phyloP scores from a whole-genome alignment of 2,113 vertebrate species.

The Oceanites oceanicus region DNA sequence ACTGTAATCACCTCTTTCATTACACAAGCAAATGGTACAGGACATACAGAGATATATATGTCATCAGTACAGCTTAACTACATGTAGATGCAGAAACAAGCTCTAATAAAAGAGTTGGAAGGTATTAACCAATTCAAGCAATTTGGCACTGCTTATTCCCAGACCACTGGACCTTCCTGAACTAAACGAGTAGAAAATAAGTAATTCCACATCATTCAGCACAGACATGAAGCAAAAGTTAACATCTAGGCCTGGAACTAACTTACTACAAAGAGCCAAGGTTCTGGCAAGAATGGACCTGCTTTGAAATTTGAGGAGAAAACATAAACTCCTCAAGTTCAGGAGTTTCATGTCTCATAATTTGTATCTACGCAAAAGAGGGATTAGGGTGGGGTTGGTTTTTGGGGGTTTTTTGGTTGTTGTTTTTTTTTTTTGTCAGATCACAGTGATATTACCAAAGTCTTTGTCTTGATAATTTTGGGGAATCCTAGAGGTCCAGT shows the following conservation, averaged over 20 bases:
- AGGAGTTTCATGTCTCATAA: neutral
- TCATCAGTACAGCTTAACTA: neutral
- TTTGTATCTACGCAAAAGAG: neutral
- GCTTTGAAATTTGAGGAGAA: neutral
- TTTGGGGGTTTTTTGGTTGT: rapidly evolving
- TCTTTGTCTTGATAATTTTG: neutral
- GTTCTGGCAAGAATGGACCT: neutral
- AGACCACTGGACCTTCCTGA: neutral
- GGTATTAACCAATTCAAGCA: neutral
- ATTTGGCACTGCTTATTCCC: neutral
- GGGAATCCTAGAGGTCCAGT: neutral
- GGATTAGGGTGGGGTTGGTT: rapidly evolving
- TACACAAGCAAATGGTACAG: neutral
- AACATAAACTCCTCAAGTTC: neutral
- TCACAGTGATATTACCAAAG: neutral
- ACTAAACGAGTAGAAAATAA: neutral
- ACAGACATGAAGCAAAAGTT: neutral
- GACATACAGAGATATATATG: neutral
- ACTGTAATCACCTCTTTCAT: neutral
- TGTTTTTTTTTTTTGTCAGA: neutral
- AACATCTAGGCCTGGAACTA: neutral
- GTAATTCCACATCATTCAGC: neutral
- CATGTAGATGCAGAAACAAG: neutral
- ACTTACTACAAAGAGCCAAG: neutral
- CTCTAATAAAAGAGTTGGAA: neutral